Evolutionary conservation across 2,888 invertebrate species (phyloP), one percentile per base, ranked within the genome.

Genomic region (Suillia variegata): DNA sequence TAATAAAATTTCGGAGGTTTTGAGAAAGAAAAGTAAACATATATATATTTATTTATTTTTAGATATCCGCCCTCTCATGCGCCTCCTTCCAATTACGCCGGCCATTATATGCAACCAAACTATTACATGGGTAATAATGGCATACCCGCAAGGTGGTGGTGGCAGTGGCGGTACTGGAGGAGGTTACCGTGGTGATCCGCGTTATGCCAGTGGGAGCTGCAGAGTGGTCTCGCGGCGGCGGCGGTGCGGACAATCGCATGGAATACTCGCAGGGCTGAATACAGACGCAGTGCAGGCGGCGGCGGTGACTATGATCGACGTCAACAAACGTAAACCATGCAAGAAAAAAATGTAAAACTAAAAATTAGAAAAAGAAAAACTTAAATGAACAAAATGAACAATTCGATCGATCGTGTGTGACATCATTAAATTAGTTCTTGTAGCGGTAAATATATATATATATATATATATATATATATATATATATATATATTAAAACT

Each of bases 191-290:
- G 85, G 84, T 54, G 86, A 87, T 80, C 70, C 70, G 3, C 86
- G 86, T 63, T 83, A 83, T 70, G n/a, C 78, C 79, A 22, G 72
- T 78, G n/a, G n/a, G n/a, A 1, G 59, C 73, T 1, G 72, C 72
- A 51, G 70, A 80, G 21, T 79, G 76, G 69, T 70, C 73, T 64
- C 78, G 80, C n/a, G 78, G n/a, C n/a, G n/a, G n/a, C n/a, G n/a
- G n/a, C n/a, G n/a, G n/a, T n/a, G n/a, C n/a, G n/a, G n/a, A 77
- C 24, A 65, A 62, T 34, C 67, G 68, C n/a, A 62, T 69, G 58
- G 85, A 85, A 13, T 87, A 86, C 67, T 85, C 86, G 64, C 68
- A 76, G 18, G 86, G 86, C 58, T 84, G 87, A n/a, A n/a, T n/a
- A n/a, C n/a, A n/a, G n/a, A n/a, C 86, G 64, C 68, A 76, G 18